Percentiles rank a stretch among this genome's conserved stretches.
phyloP scores from a whole-genome alignment of 2,797 vertebrate genomes.

The Eremophila alpestris region DNA sequence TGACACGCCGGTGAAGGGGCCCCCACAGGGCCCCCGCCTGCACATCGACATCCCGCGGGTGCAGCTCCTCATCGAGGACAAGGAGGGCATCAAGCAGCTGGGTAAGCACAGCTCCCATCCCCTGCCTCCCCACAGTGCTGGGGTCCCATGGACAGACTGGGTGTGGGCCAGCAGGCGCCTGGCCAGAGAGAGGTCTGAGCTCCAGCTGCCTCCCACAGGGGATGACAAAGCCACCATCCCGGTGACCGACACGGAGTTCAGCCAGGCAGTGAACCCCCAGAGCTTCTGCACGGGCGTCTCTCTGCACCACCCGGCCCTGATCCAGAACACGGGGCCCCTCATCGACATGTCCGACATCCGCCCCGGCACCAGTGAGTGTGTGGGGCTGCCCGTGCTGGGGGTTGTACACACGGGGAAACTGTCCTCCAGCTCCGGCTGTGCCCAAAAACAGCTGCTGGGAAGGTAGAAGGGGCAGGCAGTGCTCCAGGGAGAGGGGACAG shows the following conservation, averaged over 20 bases:
- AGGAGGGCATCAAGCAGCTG: slow-evolving; percentile 98
- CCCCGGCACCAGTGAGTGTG: slow-evolving; percentile 92
- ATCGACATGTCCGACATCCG: slow-evolving; percentile 99
- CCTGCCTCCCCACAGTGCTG: accelerated
- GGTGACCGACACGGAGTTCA: slow-evolving; percentile 96
- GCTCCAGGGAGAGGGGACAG: background rate
- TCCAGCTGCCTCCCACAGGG: slow-evolving; percentile 71
- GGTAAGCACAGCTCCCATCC: slow-evolving; percentile 78
- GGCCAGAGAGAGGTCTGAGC: background rate
- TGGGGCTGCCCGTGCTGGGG: background rate
- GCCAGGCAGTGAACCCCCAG: slow-evolving; percentile 95
- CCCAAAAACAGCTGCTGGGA: background rate
- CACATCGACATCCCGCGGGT: slow-evolving; percentile 98
- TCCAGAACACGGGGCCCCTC: slow-evolving; percentile 96
- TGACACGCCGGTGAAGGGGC: slow-evolving; percentile 97
- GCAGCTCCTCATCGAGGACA: slow-evolving; percentile 98
- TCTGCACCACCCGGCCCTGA: slow-evolving; percentile 94
- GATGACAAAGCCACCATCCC: slow-evolving; percentile 98
- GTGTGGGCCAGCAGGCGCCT: background rate
- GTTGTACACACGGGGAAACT: accelerated
- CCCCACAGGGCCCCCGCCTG: slow-evolving; percentile 94
- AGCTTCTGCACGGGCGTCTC: slow-evolving; percentile 98
- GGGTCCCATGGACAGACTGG: accelerated
- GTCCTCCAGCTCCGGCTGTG: accelerated
- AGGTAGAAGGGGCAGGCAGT: accelerated